These are phyloP conservation scores for Euwallacea similis DNA, from an alignment of 1,140 invertebrate species.

Conservation along the genomic window DNA sequence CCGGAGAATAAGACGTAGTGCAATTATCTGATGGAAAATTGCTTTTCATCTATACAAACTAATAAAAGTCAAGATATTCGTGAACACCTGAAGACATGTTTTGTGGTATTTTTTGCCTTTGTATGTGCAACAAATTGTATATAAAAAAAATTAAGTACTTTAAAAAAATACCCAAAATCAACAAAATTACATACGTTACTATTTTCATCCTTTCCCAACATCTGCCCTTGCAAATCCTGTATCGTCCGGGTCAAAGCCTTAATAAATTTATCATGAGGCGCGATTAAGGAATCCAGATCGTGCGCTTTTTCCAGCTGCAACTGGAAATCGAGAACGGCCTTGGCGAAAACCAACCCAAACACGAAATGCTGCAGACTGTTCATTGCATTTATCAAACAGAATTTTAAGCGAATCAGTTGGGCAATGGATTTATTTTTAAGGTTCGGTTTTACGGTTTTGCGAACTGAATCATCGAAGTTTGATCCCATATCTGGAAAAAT, in stretches of 20 bases:
- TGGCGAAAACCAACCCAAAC: conserved; percentile 61
- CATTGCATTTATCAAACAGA: conserved; percentile 64
- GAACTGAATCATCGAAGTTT: background rate
- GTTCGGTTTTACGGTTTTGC: conserved; percentile 1
- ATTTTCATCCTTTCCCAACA: conserved; percentile 28
- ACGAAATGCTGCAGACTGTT: conserved; percentile 66
- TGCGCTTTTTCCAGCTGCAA: conserved; percentile 47
- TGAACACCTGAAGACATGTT: too few relatives aligned
- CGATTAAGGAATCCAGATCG: conserved; percentile 46
- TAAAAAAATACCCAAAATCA: background rate
- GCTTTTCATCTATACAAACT: too few relatives aligned
- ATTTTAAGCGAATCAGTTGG: conserved; percentile 62
- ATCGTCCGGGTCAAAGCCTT: conserved; percentile 34
- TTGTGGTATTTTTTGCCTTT: too few relatives aligned
- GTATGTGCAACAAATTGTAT: background rate
- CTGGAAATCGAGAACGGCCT: conserved; percentile 44
- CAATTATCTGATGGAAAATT: too few relatives aligned
- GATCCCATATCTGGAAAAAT: background rate
- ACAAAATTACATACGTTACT: conserved; percentile 36
- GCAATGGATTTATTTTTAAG: conserved; percentile 23
- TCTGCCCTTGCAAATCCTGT: conserved; percentile 25
- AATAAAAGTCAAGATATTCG: too few relatives aligned
- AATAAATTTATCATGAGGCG: conserved; percentile 46
- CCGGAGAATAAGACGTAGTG: too few relatives aligned
- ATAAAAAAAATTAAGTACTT: background rate